Percentiles rank a stretch among this genome's conserved stretches.
phyloP scores from a whole-genome alignment of 2,113 vertebrate genomes.

The Monopterus albus region DNA sequence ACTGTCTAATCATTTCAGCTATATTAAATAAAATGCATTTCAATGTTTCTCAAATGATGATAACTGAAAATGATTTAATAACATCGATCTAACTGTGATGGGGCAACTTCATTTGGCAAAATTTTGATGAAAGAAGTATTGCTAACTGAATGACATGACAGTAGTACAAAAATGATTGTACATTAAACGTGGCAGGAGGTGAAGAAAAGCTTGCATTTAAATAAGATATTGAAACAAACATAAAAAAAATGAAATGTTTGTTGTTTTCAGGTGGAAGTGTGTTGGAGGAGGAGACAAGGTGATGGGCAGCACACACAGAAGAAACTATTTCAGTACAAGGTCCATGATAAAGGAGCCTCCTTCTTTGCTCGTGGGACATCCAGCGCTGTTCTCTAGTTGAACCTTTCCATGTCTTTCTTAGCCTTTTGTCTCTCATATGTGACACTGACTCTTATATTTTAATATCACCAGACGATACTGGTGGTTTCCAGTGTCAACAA shows the following conservation, averaged over 20 bases:
- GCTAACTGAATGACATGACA: no score
- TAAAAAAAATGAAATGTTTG: background rate
- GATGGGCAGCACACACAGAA: constrained; percentile 40
- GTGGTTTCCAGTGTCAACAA: background rate
- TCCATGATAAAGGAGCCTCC: constrained; percentile 90
- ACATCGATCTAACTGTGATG: no score
- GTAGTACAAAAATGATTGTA: no score
- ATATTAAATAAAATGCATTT: no score
- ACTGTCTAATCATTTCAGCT: no score
- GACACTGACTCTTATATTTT: background rate
- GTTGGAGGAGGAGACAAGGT: constrained; percentile 74
- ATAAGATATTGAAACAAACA: background rate
- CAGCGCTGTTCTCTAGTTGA: constrained; percentile 87
- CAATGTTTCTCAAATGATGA: no score
- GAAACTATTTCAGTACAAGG: constrained; percentile 91
- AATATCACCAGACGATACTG: background rate
- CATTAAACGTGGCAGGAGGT: background rate
- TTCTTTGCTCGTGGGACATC: constrained; percentile 93
- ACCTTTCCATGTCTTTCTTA: background rate
- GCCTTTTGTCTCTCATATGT: background rate
- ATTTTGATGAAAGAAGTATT: no score
- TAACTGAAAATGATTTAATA: no score
- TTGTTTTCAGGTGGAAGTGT: constrained; percentile 86
- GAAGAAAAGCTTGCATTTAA: background rate
- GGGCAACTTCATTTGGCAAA: no score